These are phyloP conservation scores for Linepithema humile DNA, from an alignment of 1,140 invertebrate genomes.

Conservation along the genomic window DNA sequence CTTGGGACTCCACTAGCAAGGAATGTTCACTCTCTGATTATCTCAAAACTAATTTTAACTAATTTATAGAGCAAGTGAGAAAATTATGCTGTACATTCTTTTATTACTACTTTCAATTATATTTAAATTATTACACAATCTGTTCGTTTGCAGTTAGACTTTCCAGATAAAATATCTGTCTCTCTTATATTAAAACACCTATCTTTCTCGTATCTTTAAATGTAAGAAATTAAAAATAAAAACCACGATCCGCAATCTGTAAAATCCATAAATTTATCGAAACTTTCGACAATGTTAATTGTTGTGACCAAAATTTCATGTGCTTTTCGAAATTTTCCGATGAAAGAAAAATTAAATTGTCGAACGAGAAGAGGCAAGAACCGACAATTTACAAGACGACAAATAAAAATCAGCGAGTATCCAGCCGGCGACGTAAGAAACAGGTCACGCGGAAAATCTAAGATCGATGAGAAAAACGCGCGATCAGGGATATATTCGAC, in stretches of 20 bases:
- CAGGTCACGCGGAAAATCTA: slow-evolving; percentile 38
- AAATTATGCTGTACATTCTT: background rate
- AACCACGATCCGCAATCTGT: too few relatives aligned
- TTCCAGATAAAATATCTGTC: background rate
- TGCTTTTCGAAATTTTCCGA: background rate
- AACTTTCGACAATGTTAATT: background rate
- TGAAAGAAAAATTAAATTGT: slow-evolving; percentile 6
- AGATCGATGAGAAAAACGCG: slow-evolving; percentile 46
- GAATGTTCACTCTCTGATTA: background rate
- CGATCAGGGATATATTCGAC: slow-evolving; percentile 10
- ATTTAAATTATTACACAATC: background rate
- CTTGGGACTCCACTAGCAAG: background rate
- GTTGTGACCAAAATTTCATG: background rate
- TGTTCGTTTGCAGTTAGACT: too few relatives aligned
- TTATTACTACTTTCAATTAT: background rate
- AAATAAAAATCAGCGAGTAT: slow-evolving; percentile 36
- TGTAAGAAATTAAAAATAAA: background rate
- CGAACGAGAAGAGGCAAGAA: background rate
- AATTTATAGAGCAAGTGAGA: background rate
- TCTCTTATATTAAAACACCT: too few relatives aligned
- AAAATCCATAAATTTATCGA: background rate
- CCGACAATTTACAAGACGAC: background rate
- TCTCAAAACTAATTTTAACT: background rate
- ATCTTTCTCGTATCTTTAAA: too few relatives aligned
- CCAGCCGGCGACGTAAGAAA: slow-evolving; percentile 8